phyloP scores from a whole-genome alignment of 2,888 invertebrate species.

The Helleia helle region DNA sequence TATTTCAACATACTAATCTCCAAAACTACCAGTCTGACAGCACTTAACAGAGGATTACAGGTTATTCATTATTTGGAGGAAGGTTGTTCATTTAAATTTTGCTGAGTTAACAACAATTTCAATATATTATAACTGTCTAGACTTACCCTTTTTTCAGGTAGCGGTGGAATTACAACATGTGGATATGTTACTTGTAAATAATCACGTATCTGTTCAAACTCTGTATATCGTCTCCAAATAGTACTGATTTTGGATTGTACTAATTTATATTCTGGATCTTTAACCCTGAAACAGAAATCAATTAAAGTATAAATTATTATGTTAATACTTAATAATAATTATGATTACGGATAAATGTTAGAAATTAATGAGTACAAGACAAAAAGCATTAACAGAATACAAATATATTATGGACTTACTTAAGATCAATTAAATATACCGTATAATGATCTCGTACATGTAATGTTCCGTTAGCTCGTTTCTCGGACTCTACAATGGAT shows the following conservation, averaged over 20 bases:
- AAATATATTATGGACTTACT: constrained; percentile 69
- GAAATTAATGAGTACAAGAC: constrained; percentile 20
- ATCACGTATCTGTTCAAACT: constrained; percentile 86
- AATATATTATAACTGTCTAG: background rate
- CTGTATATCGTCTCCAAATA: constrained; percentile 87
- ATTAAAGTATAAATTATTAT: too few relatives aligned
- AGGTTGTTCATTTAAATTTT: too few relatives aligned
- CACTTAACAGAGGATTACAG: too few relatives aligned
- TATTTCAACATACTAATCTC: too few relatives aligned
- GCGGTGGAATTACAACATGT: constrained; percentile 84
- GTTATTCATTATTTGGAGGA: too few relatives aligned
- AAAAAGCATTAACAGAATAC: constrained; percentile 33
- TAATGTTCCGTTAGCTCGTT: constrained; percentile 81
- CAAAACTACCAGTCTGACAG: too few relatives aligned
- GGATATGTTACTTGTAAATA: constrained; percentile 86
- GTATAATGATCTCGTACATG: constrained; percentile 85
- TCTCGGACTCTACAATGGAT: constrained; percentile 83
- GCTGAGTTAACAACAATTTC: too few relatives aligned
- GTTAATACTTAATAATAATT: too few relatives aligned
- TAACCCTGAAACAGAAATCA: constrained; percentile 63
- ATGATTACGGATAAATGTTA: background rate
- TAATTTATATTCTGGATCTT: constrained; percentile 75
- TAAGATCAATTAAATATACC: constrained; percentile 84
- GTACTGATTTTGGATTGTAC: constrained; percentile 77
- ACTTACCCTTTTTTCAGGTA: constrained; percentile 83